Conservation (phyloP, 2,888 invertebrate species). For the Tineola bisselliella region DNA sequence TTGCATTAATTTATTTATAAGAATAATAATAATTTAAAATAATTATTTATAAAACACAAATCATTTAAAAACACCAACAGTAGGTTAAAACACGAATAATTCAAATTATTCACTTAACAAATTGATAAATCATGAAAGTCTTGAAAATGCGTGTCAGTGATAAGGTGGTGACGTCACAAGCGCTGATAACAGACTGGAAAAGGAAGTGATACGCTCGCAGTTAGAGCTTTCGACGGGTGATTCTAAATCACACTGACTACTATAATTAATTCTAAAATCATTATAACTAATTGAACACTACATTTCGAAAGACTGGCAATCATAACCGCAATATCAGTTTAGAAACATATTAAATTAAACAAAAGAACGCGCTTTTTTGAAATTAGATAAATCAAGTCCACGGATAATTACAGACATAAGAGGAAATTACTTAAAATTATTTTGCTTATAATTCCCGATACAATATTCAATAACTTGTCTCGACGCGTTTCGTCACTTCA, state of each 20-base stretch:
- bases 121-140: not conserved
- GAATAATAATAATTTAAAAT: not conserved
- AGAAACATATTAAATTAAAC: too few species aligned
- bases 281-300: too few species aligned
- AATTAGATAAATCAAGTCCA: too few species aligned
- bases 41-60: not conserved
- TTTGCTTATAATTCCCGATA: too few species aligned
- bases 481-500: too few species aligned
- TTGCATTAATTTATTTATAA: not conserved
- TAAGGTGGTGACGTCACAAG: slow-evolving; percentile 51
- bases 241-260: not conserved
- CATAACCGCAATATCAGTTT: too few species aligned
- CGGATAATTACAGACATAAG: too few species aligned
- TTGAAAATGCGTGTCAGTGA: not conserved
- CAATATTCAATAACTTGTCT: too few species aligned
- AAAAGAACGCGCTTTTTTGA: too few species aligned
- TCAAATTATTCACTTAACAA: not conserved
- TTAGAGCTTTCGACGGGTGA: not conserved
- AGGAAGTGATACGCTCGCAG: slow-evolving; percentile 43
- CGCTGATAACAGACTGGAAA: slow-evolving; percentile 63
- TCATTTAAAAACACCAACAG: too few species aligned
- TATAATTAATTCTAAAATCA: not conserved
- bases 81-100: not conserved
- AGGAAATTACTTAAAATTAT: too few species aligned
- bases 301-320: too few species aligned